Evolutionary conservation across 2,797 vertebrate genomes (phyloP).

Genomic region (Schizopygopsis malacanthus): DNA sequence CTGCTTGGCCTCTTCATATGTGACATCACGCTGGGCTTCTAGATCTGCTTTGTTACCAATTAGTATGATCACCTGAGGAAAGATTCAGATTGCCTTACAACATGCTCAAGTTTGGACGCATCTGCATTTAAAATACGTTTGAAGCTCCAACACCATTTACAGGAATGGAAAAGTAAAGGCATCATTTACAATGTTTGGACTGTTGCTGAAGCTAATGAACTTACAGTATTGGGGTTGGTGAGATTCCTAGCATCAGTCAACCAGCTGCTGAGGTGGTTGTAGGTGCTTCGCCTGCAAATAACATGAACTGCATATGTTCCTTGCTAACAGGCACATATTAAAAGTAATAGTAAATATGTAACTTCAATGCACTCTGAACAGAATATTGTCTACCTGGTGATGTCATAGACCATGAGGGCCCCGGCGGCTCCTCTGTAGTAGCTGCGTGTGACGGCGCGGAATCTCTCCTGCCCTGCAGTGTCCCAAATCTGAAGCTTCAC

Average conservation of each 20-base stretch:
- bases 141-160: not conserved
- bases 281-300: conserved; percentile 88
- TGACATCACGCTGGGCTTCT: conserved; percentile 97
- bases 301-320: not conserved
- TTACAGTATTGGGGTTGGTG: conserved; percentile 97
- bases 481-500: conserved; percentile 99
- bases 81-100: not conserved
- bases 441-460: conserved; percentile 94
- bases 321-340: not conserved
- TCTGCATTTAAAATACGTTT: not conserved
- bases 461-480: conserved; percentile 96
- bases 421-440: conserved; percentile 97
- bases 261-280: conserved; percentile 99
- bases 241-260: conserved; percentile 75
- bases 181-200: not conserved
- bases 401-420: conserved; percentile 98
- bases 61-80: conserved; percentile 92
- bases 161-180: not conserved
- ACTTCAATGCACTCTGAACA: not conserved
- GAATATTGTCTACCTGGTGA: conserved; percentile 86
- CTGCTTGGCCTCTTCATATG: conserved; percentile 98
- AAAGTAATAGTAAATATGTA: not conserved
- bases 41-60: conserved; percentile 98
- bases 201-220: conserved; percentile 62
- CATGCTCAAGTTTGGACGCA: not conserved